Conservation (phyloP, 2,113 vertebrate genomes). For the Potamarius usumacintae region DNA sequence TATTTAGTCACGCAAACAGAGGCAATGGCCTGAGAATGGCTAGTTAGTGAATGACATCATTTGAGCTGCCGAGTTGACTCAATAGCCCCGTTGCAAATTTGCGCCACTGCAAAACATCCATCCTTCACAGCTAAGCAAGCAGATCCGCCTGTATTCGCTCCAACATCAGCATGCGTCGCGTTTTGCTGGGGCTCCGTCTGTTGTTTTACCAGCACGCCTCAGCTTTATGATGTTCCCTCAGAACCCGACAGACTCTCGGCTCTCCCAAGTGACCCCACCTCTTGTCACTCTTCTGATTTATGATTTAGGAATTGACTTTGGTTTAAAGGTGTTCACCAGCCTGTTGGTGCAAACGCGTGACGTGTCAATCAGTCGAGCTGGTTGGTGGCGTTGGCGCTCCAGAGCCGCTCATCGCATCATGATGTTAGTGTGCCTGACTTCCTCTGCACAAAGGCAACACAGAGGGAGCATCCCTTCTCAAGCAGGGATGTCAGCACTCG, state of each 20-base stretch:
- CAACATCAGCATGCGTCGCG: conserved; percentile 23
- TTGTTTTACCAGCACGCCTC: conserved; percentile 21
- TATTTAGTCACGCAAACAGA: conserved; percentile 99
- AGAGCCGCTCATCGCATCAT: conserved; percentile 91
- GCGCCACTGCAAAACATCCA: conserved; percentile 71
- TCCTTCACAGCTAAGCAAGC: conserved; percentile 61
- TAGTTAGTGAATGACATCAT: conserved; percentile 97
- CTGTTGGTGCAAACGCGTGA: conserved; percentile 64
- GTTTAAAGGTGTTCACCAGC: conserved; percentile 54
- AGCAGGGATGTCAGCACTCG: conserved; percentile 98
- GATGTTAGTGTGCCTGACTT: conserved; percentile 98
- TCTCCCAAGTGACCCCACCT: conserved; percentile 17
- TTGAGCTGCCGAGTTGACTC: conserved; percentile 87
- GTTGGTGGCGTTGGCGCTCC: conserved; percentile 74
- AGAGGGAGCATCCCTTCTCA: conserved; percentile 81
- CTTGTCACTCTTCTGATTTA: conserved; percentile 6
- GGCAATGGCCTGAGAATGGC: conserved; percentile 98
- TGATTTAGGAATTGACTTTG: not conserved
- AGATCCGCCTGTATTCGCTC: conserved; percentile 9
- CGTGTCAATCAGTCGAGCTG: conserved; percentile 92
- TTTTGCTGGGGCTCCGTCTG: conserved; percentile 25
- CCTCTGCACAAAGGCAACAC: conserved; percentile 92
- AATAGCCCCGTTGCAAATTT: conserved; percentile 84
- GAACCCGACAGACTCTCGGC: not conserved
- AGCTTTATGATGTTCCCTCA: conserved; percentile 3